These are phyloP conservation scores for Orthosia incerta DNA, from an alignment of 2,888 invertebrate species.

Conservation along the genomic window DNA sequence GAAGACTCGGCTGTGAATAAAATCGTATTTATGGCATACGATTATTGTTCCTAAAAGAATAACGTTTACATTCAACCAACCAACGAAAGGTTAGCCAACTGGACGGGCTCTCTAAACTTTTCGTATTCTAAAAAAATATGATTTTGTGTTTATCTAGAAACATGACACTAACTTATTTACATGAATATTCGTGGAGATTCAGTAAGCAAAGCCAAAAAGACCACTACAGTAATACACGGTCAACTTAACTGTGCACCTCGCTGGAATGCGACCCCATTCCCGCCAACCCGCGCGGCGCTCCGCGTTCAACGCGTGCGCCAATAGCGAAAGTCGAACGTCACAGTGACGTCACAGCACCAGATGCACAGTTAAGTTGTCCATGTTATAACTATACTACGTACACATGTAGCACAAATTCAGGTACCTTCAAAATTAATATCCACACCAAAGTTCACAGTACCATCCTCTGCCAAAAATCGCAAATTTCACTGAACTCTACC, in stretches of 20 bases:
- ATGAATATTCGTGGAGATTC: not conserved
- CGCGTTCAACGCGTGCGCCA: no score
- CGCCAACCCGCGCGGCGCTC: no score
- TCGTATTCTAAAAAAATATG: not conserved
- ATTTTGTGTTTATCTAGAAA: not conserved
- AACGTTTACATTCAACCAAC: no score
- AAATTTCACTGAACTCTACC: constrained; percentile 28
- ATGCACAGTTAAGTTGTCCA: no score
- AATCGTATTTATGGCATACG: not conserved
- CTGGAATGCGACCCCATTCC: no score
- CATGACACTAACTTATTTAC: not conserved
- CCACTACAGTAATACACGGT: not conserved
- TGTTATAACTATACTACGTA: not conserved
- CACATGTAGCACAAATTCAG: not conserved
- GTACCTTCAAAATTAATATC: not conserved
- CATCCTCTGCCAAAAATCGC: constrained; percentile 9
- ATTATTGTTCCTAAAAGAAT: no score
- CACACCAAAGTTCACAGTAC: constrained; percentile 2
- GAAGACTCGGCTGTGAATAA: not conserved
- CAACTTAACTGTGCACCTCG: no score
- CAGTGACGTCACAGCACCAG: no score
- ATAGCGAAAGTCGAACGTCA: no score
- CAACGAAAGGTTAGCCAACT: no score
- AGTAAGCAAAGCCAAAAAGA: not conserved
- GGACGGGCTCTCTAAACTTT: not conserved